Evolutionary conservation across 2,113 vertebrate species (phyloP), one percentile per base, ranked within the genome.

Genomic region (Tragelaphus scriptus): DNA sequence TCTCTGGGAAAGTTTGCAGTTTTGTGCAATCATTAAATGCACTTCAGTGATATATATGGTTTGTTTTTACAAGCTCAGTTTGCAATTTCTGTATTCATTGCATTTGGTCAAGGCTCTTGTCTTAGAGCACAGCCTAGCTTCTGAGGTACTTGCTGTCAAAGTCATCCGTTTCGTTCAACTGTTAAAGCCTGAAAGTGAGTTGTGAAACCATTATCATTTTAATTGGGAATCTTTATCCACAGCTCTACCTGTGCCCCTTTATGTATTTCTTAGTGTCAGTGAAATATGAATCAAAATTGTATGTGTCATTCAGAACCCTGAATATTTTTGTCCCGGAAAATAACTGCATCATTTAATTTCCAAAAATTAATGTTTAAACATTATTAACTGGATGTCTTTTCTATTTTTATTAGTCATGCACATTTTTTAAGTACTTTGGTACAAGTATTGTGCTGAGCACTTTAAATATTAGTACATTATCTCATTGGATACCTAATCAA

Each of bases 1-100:
- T 97, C 92, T 58, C 65, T 0, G 0, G n/a, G 61, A 80, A 91
- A 89, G 84, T 80, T 51, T 97, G 79, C 14, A 51, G 51, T 95
- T 92, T 95, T 91, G 32, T 93, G 77, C 28, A 51, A 55, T 47
- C 88, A 58, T 98, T 94, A 93, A 96, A 90, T 88, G 61, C 26
- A 93, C 85, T 80, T 96, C 81, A 30, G 44, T 85, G 81, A 82
- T 88, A 91, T 1, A n/a, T 61, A 90, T 11, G 28, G 25, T 96
- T 92, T 71, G 81, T 1, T 98, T 98, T 30, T 88, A 53, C 95
- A 80, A 84, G 44, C 96, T 97, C 40, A 28, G 23, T 32, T 1
- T 97, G 49, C 11, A 14, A 0, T 7, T 95, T 90, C 87, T 94
- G 21, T n/a, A 0, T 80, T 1, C 5, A 36, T 49, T 56, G 2